These are phyloP conservation scores for Holocentrus rufus DNA, from an alignment of 2,797 vertebrate genomes.

Conservation along the genomic window DNA sequence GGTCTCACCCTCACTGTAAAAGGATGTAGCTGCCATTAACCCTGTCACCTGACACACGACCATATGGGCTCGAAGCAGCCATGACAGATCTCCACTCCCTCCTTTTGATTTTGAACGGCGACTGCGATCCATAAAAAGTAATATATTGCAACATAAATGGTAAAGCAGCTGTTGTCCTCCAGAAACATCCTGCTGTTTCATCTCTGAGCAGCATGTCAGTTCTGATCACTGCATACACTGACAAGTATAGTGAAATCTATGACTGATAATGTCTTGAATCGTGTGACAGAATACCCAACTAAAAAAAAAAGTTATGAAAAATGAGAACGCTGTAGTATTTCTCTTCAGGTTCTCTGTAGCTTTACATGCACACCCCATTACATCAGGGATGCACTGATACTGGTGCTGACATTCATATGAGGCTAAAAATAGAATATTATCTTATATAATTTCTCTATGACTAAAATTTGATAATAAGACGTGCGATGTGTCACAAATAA, in stretches of 20 bases:
- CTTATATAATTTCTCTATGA: neutral
- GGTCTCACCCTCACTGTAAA: neutral
- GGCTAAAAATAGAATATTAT: neutral
- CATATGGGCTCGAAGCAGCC: slow-evolving; percentile 27
- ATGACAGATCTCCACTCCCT: slow-evolving; percentile 57
- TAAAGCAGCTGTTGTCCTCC: slow-evolving; percentile 64
- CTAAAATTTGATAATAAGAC: neutral
- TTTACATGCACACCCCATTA: neutral
- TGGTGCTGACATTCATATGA: neutral
- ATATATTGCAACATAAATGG: too few relatives aligned
- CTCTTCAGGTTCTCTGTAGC: too few relatives aligned
- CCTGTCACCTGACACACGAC: slow-evolving; percentile 67
- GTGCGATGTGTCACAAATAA: neutral
- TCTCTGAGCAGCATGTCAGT: slow-evolving; percentile 30
- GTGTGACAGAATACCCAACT: neutral
- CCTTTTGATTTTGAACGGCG: slow-evolving; percentile 46
- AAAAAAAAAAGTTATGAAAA: neutral
- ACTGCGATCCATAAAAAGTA: slow-evolving; percentile 39
- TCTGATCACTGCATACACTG: neutral
- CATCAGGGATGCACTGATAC: neutral
- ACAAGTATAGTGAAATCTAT: slow-evolving; percentile 21
- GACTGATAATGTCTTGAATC: slow-evolving; percentile 46
- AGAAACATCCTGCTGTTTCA: slow-evolving; percentile 58
- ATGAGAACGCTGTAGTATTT: neutral
- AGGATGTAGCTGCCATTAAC: slow-evolving; percentile 60